Percentiles rank a stretch among this genome's conserved stretches.
These are phyloP conservation scores for Orbicella faveolata DNA, from an alignment of 64 coral and sea anemone species.

Conservation along the genomic window DNA sequence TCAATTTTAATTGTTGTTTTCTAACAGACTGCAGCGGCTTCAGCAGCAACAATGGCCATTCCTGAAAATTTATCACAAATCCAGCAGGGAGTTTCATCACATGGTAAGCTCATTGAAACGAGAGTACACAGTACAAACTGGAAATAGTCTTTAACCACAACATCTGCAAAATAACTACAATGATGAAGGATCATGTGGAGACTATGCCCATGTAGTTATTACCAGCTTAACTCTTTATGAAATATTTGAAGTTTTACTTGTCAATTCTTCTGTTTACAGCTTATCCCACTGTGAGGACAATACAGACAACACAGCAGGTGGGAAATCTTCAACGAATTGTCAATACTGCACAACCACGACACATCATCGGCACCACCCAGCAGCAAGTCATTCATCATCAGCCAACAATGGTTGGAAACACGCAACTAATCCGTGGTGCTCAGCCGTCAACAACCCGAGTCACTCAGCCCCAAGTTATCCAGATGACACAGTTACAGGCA, in stretches of 20 bases:
- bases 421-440: background rate
- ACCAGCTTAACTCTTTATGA: too few species aligned
- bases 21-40: slow-evolving; percentile 74
- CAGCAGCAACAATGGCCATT: slow-evolving; percentile 93
- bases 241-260: too few species aligned
- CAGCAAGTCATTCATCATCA: slow-evolving; percentile 33
- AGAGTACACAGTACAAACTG: too few species aligned
- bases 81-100: background rate
- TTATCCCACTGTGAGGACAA: slow-evolving; percentile 82
- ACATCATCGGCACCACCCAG: slow-evolving; percentile 39
- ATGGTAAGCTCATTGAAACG: background rate
- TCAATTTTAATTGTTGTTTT: background rate
- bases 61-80: slow-evolving; percentile 60
- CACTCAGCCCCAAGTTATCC: background rate
- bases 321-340: slow-evolving; percentile 52
- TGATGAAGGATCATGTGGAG: too few species aligned
- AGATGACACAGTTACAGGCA: background rate
- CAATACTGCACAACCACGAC: slow-evolving; percentile 11
- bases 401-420: background rate
- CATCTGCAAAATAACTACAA: too few species aligned
- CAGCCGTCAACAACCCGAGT: background rate
- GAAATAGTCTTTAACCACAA: too few species aligned
- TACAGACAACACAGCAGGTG: slow-evolving; percentile 65
- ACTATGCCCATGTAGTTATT: too few species aligned
- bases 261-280: slow-evolving; percentile 23